Conservation (phyloP, 1,140 invertebrate genomes). For the Melanaphis sacchari region DNA sequence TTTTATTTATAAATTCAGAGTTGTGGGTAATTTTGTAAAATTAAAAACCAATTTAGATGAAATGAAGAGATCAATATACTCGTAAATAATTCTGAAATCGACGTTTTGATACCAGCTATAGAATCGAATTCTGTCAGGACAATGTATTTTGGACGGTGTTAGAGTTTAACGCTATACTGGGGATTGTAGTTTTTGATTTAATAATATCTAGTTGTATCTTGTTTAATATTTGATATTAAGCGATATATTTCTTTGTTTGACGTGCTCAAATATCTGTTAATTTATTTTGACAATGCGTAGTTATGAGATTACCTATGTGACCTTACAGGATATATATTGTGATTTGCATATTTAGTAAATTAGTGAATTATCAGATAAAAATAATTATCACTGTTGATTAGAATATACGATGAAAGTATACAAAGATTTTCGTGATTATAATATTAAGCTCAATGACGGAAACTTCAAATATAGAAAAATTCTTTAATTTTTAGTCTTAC, state of each 20-base stretch:
- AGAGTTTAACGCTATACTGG: neutral
- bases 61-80: neutral
- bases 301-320: neutral
- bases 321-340: too few species aligned
- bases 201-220: neutral
- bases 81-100: neutral
- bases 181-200: neutral
- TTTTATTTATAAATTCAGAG: too few species aligned
- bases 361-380: too few species aligned
- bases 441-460: too few species aligned
- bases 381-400: neutral
- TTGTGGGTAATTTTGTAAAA: too few species aligned
- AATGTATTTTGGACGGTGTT: rapidly evolving
- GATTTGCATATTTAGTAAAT: neutral
- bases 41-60: too few species aligned
- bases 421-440: too few species aligned
- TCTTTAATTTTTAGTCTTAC: neutral
- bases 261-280: neutral
- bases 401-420: too few species aligned
- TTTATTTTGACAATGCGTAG: neutral
- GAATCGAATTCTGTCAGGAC: neutral
- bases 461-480: too few species aligned
- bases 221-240: neutral
- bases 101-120: neutral
- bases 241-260: neutral